Conservation (phyloP, 2,797 vertebrate species). For the Erpetoichthys calabaricus region DNA sequence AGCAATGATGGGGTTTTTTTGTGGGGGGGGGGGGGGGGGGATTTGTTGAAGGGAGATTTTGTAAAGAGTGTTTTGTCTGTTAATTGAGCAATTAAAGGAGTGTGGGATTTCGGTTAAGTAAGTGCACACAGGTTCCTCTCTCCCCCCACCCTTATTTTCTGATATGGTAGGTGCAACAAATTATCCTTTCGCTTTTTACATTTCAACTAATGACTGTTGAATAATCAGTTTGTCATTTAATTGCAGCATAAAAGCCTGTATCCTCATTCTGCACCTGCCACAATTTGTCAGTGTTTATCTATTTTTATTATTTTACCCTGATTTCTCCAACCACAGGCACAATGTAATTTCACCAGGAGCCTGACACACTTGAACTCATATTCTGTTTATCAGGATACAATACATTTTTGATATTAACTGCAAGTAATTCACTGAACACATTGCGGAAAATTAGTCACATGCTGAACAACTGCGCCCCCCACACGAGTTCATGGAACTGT, state of each 20-base stretch:
- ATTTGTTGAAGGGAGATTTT: constrained; percentile 4
- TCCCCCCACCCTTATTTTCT: neutral
- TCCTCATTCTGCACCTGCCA: constrained; percentile 8
- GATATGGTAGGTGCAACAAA: constrained; percentile 5
- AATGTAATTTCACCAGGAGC: too few relatives aligned
- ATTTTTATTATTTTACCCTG: too few relatives aligned
- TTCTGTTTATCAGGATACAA: too few relatives aligned
- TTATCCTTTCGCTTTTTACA: constrained; percentile 3
- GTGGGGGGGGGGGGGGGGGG: constrained; percentile 3
- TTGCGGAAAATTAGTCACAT: too few relatives aligned
- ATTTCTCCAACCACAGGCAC: too few relatives aligned
- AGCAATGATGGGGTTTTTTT: constrained; percentile 4
- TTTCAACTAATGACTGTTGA: constrained; percentile 1
- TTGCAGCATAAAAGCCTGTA: neutral
- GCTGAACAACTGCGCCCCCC: too few relatives aligned
- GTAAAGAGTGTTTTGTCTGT: constrained; percentile 4
- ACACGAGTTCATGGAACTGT: too few relatives aligned
- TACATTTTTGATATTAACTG: too few relatives aligned
- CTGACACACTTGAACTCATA: too few relatives aligned
- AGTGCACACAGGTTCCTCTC: neutral
- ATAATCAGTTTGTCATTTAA: constrained; percentile 6
- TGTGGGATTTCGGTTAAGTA: neutral
- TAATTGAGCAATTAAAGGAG: constrained; percentile 7
- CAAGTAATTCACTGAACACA: too few relatives aligned
- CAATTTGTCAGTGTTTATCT: neutral